Percentiles rank a stretch among this genome's conserved stretches.
Conservation (phyloP, 2,888 invertebrate genomes). For the Apomyelois bistriatella region DNA sequence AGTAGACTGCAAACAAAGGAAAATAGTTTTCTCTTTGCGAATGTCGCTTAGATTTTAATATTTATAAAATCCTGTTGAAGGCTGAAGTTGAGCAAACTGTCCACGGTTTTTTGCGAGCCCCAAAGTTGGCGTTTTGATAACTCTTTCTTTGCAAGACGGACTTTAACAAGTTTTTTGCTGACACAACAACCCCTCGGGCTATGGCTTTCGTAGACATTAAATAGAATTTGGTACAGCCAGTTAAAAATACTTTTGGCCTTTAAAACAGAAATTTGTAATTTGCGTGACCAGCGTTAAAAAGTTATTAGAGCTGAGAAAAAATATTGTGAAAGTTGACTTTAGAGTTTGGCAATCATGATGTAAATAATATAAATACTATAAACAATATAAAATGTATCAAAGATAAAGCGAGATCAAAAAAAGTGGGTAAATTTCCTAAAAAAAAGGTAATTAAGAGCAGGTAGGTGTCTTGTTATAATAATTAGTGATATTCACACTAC, state of each 20-base stretch:
- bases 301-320: not conserved
- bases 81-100: slow-evolving; percentile 57
- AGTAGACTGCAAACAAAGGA: slow-evolving; percentile 45
- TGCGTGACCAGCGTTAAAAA: not conserved
- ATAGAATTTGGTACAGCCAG: slow-evolving; percentile 23
- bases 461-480: too few relatives aligned
- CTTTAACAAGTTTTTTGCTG: slow-evolving; percentile 67
- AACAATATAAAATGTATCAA: too few relatives aligned
- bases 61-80: slow-evolving; percentile 65
- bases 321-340: not conserved
- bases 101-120: slow-evolving; percentile 56
- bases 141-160: slow-evolving; percentile 61
- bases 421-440: too few relatives aligned
- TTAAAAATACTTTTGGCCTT: not conserved
- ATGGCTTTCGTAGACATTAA: slow-evolving; percentile 27
- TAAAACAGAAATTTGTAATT: not conserved
- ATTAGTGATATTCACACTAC: too few relatives aligned
- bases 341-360: too few relatives aligned
- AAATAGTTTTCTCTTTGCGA: slow-evolving; percentile 52
- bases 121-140: slow-evolving; percentile 72
- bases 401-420: too few relatives aligned
- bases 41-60: slow-evolving; percentile 62
- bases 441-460: too few relatives aligned
- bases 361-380: too few relatives aligned
- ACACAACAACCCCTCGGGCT: slow-evolving; percentile 41